Evolutionary conservation across 2,888 invertebrate species (phyloP).

Genomic region (Catocala fraxini): DNA sequence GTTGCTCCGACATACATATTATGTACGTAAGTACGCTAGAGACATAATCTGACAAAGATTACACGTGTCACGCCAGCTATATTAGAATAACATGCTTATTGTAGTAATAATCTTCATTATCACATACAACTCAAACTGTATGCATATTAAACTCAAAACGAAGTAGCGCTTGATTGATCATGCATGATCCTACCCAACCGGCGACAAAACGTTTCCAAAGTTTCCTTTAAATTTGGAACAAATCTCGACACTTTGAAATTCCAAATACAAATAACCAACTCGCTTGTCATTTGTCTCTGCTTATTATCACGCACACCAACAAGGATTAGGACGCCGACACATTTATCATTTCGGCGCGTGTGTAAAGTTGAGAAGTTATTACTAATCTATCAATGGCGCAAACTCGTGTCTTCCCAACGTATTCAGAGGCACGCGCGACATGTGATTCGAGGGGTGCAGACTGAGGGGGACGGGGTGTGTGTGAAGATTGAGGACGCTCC

Average conservation of each 20-base stretch:
- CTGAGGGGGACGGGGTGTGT: neutral
- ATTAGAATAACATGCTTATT: too few relatives aligned
- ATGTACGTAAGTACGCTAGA: too few relatives aligned
- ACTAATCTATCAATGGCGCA: constrained; percentile 37
- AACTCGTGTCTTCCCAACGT: constrained; percentile 20
- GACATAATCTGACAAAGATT: too few relatives aligned
- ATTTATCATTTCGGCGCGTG: constrained; percentile 2
- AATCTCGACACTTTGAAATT: neutral
- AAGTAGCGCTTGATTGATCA: too few relatives aligned
- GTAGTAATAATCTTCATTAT: too few relatives aligned
- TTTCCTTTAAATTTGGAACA: neutral
- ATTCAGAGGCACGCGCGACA: constrained; percentile 16
- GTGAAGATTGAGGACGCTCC: constrained; percentile 19
- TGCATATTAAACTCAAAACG: too few relatives aligned
- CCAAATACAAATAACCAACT: too few relatives aligned
- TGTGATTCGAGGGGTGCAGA: neutral
- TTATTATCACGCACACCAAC: neutral
- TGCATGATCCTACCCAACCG: too few relatives aligned
- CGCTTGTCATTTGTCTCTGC: neutral
- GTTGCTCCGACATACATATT: too few relatives aligned
- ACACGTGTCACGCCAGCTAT: too few relatives aligned
- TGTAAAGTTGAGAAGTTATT: constrained; percentile 3
- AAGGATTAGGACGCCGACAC: neutral
- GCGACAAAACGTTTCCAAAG: neutral
- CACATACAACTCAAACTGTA: too few relatives aligned